Evolutionary conservation across 2,113 vertebrate species (phyloP), one percentile per base, ranked within the genome.

Genomic region (Perca schrenkii): DNA sequence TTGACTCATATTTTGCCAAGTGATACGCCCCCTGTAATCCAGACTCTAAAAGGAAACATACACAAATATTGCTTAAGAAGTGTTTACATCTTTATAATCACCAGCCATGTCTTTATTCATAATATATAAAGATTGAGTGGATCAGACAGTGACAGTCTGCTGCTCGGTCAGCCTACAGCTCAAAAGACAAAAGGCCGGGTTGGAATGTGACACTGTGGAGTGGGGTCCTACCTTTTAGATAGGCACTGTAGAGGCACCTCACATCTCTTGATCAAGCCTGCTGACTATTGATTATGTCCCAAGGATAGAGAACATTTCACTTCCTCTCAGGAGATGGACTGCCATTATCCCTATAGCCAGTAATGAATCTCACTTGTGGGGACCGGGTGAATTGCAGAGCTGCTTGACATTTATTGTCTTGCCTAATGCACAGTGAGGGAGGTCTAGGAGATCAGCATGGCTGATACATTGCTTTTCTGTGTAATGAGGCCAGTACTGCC

Each of bases 351-450:
- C 83, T 79, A 85, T 79, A 85, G 88, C 89, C 67, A 60, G 91
- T 93, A 94, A 94, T 95, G 92, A 94, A 94, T 94, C 89, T 94
- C 89, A 92, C 88, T 93, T 90, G 77, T 79, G 72, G 80, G 85
- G 82, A 86, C 86, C 50, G 88, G 88, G 73, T 89, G 87, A 88
- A 74, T 89, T 86, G 82, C 79, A 43, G 83, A 81, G 85, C 88
- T 89, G 86, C 91, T 94, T 95, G 94, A 94, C 93, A 93, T 95
- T 94, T 94, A 93, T 94, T 94, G 92, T 94, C 92, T 79, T 84
- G 89, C 79, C 84, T 92, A 86, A 90, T 90, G 86, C 82, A 83
- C 76, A 74, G 87, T 65, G 78, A 88, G 79, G 83, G 84, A 90
- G 84, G 85, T 86, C 79, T 81, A 50, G 67, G 63, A 88, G 90